Evolutionary conservation across 2,888 invertebrate species (phyloP), one percentile per base, ranked within the genome.

Genomic region (Sinelater perroti): DNA sequence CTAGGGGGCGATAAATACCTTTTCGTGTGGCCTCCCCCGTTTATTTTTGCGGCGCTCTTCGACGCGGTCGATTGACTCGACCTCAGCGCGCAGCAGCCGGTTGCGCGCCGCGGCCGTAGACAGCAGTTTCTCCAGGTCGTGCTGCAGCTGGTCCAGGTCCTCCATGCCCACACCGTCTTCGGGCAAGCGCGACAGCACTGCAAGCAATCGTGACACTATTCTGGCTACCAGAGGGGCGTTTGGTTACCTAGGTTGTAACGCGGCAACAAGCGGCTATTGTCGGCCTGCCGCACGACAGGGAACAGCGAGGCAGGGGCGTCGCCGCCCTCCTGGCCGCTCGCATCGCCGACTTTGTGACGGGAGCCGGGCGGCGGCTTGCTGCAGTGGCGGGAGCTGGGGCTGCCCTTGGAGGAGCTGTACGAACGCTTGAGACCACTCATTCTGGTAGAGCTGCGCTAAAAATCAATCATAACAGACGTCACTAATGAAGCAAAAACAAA

Each of bases 141-240:
- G 79, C 75, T 97, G 96, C 6, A 97, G 79, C 1, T 86, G 84
- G 75, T 96, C 95, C 40, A 96, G 80, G 73, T 97, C 95, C 68
- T 96, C 95, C 82, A 94, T 89, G 11, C 87, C 89, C 58, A 95
- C 85, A 2, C 87, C 86, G 70, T 93, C 93, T 56, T 90, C 90
- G 1, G 85, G 81, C 21, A 85, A 83, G 51, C 90, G 83, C 7
- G 84, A 83, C 42, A 91, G 78, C 16, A 89, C 85, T 71, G 57
- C 38, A 69, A n/a, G n/a, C n/a, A n/a, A n/a, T n/a, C n/a, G n/a
- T n/a, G n/a, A n/a, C n/a, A n/a, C n/a, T n/a, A n/a, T n/a, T n/a
- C n/a, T n/a, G n/a, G n/a, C n/a, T n/a, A n/a, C n/a, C n/a, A n/a
- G n/a, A 14, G 1, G 4, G 24, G 18, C 30, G 10, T 4, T 56